phyloP scores from a whole-genome alignment of 2,797 vertebrate species.

The Pantherophis alleghaniensis region DNA sequence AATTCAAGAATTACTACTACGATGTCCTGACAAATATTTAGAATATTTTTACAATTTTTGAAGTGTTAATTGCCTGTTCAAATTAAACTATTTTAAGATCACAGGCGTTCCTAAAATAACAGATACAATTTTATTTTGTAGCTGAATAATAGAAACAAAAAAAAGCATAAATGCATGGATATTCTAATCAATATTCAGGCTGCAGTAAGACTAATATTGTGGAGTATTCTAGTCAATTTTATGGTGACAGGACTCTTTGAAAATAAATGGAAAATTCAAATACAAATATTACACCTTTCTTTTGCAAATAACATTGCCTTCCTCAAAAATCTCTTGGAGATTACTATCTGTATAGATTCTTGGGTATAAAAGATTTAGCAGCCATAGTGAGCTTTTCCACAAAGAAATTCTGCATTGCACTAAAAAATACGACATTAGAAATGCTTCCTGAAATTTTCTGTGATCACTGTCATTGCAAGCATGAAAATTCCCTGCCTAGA shows the following conservation, averaged over 20 bases:
- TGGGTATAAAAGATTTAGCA: neutral
- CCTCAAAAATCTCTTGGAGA: neutral
- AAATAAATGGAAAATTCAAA: neutral
- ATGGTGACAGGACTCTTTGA: neutral
- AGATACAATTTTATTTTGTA: neutral
- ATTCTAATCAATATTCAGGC: neutral
- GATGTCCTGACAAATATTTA: neutral
- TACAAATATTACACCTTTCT: fast-evolving
- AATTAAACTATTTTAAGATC: neutral
- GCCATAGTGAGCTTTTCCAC: fast-evolving
- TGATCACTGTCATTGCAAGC: fast-evolving
- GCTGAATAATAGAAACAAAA: neutral
- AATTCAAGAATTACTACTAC: neutral
- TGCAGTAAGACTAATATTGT: neutral
- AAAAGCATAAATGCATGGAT: neutral
- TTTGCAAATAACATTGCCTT: fast-evolving
- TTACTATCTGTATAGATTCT: neutral
- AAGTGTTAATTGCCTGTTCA: neutral
- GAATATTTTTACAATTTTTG: neutral
- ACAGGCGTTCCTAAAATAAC: neutral
- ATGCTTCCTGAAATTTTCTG: slow-evolving; percentile 10
- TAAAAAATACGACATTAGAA: neutral
- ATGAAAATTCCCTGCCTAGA: neutral
- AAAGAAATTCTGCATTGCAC: neutral
- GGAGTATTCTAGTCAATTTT: neutral